These are phyloP conservation scores for Labeo catla DNA, from an alignment of 2,113 vertebrate genomes.

Conservation along the genomic window DNA sequence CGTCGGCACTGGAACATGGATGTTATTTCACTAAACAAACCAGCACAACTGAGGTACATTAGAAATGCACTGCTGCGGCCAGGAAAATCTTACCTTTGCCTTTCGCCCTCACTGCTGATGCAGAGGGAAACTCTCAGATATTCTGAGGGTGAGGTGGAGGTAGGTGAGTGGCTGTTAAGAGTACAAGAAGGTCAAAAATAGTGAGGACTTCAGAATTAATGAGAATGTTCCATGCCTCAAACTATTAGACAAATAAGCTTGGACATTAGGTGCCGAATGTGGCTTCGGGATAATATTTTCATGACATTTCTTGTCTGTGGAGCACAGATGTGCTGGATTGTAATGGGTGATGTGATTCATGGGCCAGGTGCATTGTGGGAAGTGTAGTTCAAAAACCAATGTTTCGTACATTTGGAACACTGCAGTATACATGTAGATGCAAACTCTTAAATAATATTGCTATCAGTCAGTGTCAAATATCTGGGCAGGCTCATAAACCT, in stretches of 20 bases:
- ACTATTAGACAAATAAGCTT: constrained; percentile 55
- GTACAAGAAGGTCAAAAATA: constrained; percentile 51
- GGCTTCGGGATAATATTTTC: constrained; percentile 56
- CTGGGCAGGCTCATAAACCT: not conserved
- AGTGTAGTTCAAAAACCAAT: constrained; percentile 28
- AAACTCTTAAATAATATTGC: not conserved
- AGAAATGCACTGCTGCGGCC: constrained; percentile 77
- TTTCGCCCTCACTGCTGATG: constrained; percentile 78
- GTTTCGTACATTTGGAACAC: not conserved
- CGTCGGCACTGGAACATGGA: constrained; percentile 66
- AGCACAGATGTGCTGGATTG: constrained; percentile 11
- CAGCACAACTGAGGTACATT: constrained; percentile 70
- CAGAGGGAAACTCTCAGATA: constrained; percentile 81
- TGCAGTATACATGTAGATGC: not conserved
- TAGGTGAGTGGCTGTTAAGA: constrained; percentile 35
- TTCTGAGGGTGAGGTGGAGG: constrained; percentile 31
- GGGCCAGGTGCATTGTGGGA: constrained; percentile 40
- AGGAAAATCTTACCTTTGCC: constrained; percentile 86
- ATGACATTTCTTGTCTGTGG: constrained; percentile 54
- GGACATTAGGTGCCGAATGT: constrained; percentile 47
- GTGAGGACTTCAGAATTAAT: constrained; percentile 51
- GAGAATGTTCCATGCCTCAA: constrained; percentile 52
- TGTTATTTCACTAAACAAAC: constrained; percentile 84
- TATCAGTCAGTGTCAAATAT: not conserved
- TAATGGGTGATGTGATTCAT: constrained; percentile 2